Conservation (phyloP, 2,888 invertebrate genomes). For the Timandra comae region DNA sequence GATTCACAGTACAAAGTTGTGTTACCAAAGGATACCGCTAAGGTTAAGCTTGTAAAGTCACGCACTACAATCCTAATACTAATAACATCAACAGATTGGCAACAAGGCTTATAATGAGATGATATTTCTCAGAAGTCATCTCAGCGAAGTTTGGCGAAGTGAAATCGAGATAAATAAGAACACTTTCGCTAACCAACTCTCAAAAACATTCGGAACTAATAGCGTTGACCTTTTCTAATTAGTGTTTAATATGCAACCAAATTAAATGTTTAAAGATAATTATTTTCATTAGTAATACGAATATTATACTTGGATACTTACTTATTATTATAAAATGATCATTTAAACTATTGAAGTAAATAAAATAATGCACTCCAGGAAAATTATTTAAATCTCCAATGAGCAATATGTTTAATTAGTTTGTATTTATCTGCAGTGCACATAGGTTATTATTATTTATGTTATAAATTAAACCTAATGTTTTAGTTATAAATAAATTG, state of each 20-base stretch:
- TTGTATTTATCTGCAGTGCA: too few relatives aligned
- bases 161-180: conserved; percentile 15
- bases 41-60: conserved; percentile 60
- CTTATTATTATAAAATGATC: conserved; percentile 1
- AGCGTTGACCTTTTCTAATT: conserved; percentile 4
- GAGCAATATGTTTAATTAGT: too few relatives aligned
- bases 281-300: background rate
- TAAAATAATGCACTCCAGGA: background rate
- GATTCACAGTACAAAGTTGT: conserved; percentile 37
- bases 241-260: background rate
- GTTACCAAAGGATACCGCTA: conserved; percentile 59
- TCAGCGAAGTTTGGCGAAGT: conserved; percentile 6
- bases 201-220: conserved; percentile 5
- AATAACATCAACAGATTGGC: conserved; percentile 7
- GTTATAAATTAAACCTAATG: too few relatives aligned
- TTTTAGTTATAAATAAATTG: too few relatives aligned
- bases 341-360: conserved; percentile 1
- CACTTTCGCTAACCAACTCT: conserved; percentile 12
- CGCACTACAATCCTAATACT: conserved; percentile 31
- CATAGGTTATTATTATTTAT: too few relatives aligned
- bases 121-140: conserved; percentile 6
- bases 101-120: background rate
- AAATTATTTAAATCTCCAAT: too few relatives aligned
- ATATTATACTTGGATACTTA: background rate
- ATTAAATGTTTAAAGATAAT: background rate